Base-by-base conservation (phyloP, 2,113 vertebrate species). In the Poecilia latipinna region DNA sequence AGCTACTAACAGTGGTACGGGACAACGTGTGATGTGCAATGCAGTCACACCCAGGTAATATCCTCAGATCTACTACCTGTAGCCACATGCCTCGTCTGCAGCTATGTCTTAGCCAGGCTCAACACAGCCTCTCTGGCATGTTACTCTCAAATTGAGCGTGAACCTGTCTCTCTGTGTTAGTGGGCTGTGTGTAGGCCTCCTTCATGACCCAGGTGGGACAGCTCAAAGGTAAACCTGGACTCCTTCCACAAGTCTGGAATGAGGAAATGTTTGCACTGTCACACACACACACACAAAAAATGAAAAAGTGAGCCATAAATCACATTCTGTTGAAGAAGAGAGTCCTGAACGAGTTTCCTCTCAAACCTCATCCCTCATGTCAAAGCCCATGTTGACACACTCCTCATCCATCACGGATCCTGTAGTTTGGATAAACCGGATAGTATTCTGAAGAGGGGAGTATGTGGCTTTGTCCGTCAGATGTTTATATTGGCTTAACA, bases 191-290 rank as follows among this genome's bases (percentile, higher is more conserved):
- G 64, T 33, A 17, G 61, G 12, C 72, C 28, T 77, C 29, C 64
- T 78, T 60, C 24, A 33, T 85, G 77, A 88, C 83, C 78, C 83
- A 83, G 86, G 72, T 70, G 75, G 72, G 77, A 66, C 37, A 67
- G 75, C 82, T 91, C 81, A 85, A 84, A 85, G 78, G 80, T 84
- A 48, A 57, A 75, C 0, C 5, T 17, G 29, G 24, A 65, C 48
- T 83, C 51, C 78, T 68, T 78, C 29, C 2, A 75, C 83, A 83
- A 77, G 66, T 80, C 7, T 69, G 77, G 72, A 79, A 88, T 91
- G 86, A 83, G 81, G 85, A 89, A 92, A 91, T 92, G 65, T 92
- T 93, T 85, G 80, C 90, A 72, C n/a, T 75, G 70, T 72, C 44
- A 48, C 78, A 79, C 70, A 54, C 32, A 44, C 12, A 31, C 78